phyloP scores from a whole-genome alignment of 2,888 invertebrate genomes.

The Mactromeris polynyma region DNA sequence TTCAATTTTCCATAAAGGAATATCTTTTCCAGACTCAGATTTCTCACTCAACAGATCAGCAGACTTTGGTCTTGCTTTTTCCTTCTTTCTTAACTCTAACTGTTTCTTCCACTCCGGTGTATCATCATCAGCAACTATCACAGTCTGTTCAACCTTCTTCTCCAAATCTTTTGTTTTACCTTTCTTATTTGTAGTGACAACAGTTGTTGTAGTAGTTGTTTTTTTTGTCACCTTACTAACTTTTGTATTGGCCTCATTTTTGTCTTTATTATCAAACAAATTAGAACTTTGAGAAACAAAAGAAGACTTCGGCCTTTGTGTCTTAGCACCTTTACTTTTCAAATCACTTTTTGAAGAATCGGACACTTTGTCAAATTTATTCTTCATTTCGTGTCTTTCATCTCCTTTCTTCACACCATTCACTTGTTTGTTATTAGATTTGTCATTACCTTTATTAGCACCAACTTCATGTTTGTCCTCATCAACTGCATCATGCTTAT shows the following conservation, averaged over 20 bases:
- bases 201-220: conserved; percentile 53
- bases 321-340: conserved; percentile 23
- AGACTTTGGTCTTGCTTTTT: conserved; percentile 70
- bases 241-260: conserved; percentile 50
- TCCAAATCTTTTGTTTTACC: conserved; percentile 50
- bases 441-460: conserved; percentile 14
- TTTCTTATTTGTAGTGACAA: conserved; percentile 41
- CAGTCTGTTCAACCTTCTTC: conserved; percentile 39
- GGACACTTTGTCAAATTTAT: conserved; percentile 24
- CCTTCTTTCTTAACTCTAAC: conserved; percentile 64
- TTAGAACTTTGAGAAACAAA: conserved; percentile 61
- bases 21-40: conserved; percentile 40
- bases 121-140: conserved; percentile 54
- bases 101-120: conserved; percentile 75
- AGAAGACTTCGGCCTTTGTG: conserved; percentile 63
- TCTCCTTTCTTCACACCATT: conserved; percentile 20
- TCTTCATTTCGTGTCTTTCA: neutral
- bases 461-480: conserved; percentile 23
- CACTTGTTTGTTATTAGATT: conserved; percentile 7
- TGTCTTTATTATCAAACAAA: conserved; percentile 42
- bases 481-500: conserved; percentile 54
- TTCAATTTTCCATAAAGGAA: conserved; percentile 82
- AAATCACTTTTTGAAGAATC: conserved; percentile 27
- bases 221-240: conserved; percentile 26
- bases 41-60: conserved; percentile 68